Conservation (phyloP, 2,888 invertebrate species). For the Meandrusa payeni region DNA sequence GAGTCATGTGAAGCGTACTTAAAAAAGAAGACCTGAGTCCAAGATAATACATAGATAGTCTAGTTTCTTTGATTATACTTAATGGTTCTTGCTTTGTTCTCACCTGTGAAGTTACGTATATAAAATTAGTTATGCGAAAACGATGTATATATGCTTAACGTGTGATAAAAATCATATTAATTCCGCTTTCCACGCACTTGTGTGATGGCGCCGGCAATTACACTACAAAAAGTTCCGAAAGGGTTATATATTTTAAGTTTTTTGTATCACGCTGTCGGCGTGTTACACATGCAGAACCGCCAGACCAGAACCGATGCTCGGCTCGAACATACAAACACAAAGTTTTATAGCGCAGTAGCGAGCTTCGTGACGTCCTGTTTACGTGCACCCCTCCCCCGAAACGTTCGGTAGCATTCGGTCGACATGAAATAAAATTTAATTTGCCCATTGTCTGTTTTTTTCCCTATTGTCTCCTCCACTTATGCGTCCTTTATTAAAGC, state of each 20-base stretch:
- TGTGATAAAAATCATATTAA: constrained; percentile 26
- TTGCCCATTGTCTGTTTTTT: constrained; percentile 59
- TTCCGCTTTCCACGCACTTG: constrained; percentile 43
- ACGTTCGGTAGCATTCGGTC: constrained; percentile 54
- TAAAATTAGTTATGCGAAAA: too few species aligned
- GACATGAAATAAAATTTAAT: constrained; percentile 71
- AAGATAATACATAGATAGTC: too few species aligned
- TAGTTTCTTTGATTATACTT: too few species aligned
- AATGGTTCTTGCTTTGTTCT: too few species aligned
- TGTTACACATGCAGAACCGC: constrained; percentile 62
- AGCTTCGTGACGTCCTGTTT: constrained; percentile 62
- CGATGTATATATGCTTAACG: neutral
- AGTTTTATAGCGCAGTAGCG: constrained; percentile 49
- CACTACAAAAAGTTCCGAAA: constrained; percentile 46
- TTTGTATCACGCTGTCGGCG: constrained; percentile 47
- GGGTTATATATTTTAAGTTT: constrained; percentile 50
- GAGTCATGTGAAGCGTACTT: too few species aligned
- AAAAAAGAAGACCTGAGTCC: too few species aligned
- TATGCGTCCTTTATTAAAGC: constrained; percentile 26
- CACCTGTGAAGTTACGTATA: too few species aligned
- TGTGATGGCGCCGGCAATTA: constrained; percentile 60
- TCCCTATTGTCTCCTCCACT: constrained; percentile 26
- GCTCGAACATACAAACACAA: constrained; percentile 31
- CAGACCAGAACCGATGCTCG: constrained; percentile 58
- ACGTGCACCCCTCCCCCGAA: constrained; percentile 40